Conservation (phyloP, 2,113 vertebrate species). For the Cottus gobio region DNA sequence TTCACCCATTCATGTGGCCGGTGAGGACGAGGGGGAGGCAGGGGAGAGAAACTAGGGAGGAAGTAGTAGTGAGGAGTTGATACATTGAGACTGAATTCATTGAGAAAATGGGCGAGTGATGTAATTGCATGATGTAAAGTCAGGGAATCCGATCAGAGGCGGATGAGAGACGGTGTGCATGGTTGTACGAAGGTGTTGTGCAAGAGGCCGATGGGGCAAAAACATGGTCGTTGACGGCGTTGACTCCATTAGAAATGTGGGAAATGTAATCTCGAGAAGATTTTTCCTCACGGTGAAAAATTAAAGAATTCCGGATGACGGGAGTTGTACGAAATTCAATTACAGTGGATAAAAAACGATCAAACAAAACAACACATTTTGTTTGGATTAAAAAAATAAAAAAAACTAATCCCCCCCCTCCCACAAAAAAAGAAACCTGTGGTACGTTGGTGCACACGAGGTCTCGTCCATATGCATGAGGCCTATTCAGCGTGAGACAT, state of each 20-base stretch:
- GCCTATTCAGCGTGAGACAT: constrained; percentile 31
- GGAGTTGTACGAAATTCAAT: constrained; percentile 52
- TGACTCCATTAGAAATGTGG: neutral
- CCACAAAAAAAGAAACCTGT: neutral
- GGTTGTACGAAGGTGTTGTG: too few species aligned
- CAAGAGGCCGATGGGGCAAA: too few species aligned
- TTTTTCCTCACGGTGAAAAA: too few species aligned
- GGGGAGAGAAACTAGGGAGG: neutral
- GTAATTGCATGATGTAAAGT: neutral
- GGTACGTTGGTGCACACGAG: neutral
- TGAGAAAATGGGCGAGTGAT: constrained; percentile 23
- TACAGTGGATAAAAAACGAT: constrained; percentile 17
- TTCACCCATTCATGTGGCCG: constrained; percentile 45
- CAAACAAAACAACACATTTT: constrained; percentile 16
- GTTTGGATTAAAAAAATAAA: too few species aligned
- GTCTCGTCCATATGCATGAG: constrained; percentile 47
- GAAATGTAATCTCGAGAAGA: too few species aligned
- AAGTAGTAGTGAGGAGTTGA: neutral
- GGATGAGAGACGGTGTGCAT: too few species aligned
- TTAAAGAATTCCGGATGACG: neutral
- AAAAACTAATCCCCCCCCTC: too few species aligned
- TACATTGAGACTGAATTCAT: neutral
- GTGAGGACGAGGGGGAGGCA: constrained; percentile 9
- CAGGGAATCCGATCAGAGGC: too few species aligned
- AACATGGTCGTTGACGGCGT: too few species aligned